Base-by-base conservation (phyloP, 2,888 invertebrate species). In the Caradrina clavipalpis region DNA sequence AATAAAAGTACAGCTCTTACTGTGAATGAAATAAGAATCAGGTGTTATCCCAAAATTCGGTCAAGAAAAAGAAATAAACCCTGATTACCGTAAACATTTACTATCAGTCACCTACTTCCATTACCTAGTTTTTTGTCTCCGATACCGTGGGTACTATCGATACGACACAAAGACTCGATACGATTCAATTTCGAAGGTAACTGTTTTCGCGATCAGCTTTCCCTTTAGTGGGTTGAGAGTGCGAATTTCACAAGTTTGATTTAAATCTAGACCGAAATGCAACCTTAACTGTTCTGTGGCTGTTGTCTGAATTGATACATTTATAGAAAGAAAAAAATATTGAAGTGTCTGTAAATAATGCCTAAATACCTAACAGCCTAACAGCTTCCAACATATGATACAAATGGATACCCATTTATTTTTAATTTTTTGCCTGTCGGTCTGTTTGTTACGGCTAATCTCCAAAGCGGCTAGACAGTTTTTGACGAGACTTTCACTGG, bases 181-280 rank as follows among this genome's bases (percentile, higher is more conserved):
- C 26, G 26, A 3, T 26, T 26, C 26, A 26, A 26, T 3, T 26
- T 68, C 53, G 67, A 80, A 68, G 72, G 66, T 69, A 59, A 72
- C 67, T 49, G 68, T 80, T 76, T 59, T 57, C 26, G 60, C 58
- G 26, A 67, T 21, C 64, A 69, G 69, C 83, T 84, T 85, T 85
- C 85, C 76, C 75, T 77, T 82, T 58, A 26, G 73, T 69, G 55
- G 69, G 67, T 50, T 61, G 59, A 54, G 66, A 62, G 45, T 59
- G 26, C 21, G 51, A 69, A 76, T 81, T 81, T 76, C 57, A 59
- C 72, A 76, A 71, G 51, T 31, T 45, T 62, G 35, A 15, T 26
- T 65, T 50, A 65, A 55, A 19, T 51, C 45, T 50, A 58, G 42
- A 57, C 4, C 13, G 15, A 62, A 53, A 19, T 45, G 8, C 15